Evolutionary conservation across 2,888 invertebrate genomes (phyloP).

Genomic region (Dioctria rufipes): DNA sequence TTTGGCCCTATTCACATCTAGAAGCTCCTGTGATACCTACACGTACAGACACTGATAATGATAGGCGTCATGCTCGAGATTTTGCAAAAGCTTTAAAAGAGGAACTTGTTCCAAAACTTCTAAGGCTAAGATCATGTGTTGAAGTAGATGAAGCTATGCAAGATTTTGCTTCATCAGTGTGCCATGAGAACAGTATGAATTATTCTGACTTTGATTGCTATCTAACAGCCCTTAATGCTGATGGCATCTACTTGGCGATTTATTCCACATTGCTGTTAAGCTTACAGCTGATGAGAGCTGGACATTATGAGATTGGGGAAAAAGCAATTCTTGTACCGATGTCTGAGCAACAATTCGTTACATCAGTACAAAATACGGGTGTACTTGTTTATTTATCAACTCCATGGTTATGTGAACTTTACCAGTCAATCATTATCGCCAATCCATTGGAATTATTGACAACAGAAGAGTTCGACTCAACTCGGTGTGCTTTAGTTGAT

Average conservation of each 20-base stretch:
- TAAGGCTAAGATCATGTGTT: conserved; percentile 83
- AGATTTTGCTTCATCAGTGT: conserved; percentile 92
- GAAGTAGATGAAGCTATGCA: conserved; percentile 93
- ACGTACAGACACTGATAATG: conserved; percentile 81
- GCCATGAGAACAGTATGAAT: conserved; percentile 78
- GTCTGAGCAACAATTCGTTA: conserved; percentile 91
- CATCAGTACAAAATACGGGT: conserved; percentile 92
- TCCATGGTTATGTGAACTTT: conserved; percentile 93
- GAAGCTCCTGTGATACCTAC: conserved; percentile 70
- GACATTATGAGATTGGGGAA: conserved; percentile 79
- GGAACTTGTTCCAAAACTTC: conserved; percentile 83
- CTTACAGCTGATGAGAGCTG: conserved; percentile 82
- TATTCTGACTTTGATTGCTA: conserved; percentile 74
- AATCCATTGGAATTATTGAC: conserved; percentile 68
- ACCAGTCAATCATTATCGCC: conserved; percentile 85
- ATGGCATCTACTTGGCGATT: conserved; percentile 93
- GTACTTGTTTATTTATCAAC: conserved; percentile 94
- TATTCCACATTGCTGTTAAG: conserved; percentile 88
- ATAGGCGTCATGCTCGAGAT: conserved; percentile 88
- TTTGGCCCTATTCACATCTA: conserved; percentile 71
- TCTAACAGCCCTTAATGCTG: conserved; percentile 87
- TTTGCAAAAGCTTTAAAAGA: conserved; percentile 84
- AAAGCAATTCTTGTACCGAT: conserved; percentile 73
- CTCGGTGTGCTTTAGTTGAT: conserved; percentile 69
- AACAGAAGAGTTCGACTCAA: conserved; percentile 66